Conservation (phyloP, 2,113 vertebrate genomes). For the Holacanthus passer region DNA sequence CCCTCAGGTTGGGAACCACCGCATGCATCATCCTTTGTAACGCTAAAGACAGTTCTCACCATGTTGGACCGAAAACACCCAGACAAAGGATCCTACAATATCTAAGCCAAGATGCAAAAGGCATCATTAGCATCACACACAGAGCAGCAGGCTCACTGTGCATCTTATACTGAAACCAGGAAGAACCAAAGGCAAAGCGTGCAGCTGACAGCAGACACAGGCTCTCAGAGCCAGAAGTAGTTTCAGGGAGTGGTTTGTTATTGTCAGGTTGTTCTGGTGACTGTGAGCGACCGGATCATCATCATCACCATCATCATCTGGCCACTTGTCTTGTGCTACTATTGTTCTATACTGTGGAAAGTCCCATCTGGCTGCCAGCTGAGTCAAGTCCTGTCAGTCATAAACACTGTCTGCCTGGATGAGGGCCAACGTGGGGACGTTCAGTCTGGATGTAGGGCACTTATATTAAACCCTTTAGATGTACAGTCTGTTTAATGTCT, state of each 20-base stretch:
- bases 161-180: conserved; percentile 29
- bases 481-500: too few species aligned
- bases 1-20: neutral
- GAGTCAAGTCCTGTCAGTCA: neutral
- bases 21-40: neutral
- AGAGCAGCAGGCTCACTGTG: conserved; percentile 5
- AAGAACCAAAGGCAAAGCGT: neutral
- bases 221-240: conserved; percentile 13
- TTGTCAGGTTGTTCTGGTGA: conserved; percentile 9
- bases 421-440: neutral
- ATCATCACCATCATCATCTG: neutral
- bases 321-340: neutral
- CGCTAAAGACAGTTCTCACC: neutral
- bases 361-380: neutral
- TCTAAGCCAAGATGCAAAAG: neutral
- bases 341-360: neutral
- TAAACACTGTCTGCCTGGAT: neutral
- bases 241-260: conserved; percentile 77
- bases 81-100: too few species aligned
- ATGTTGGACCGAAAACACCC: neutral
- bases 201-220: neutral
- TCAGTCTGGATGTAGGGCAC: neutral
- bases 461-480: too few species aligned
- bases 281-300: conserved; percentile 18
- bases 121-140: conserved; percentile 31